Percentiles rank a stretch among this genome's conserved stretches.
Evolutionary conservation across 2,888 invertebrate species (phyloP).

Genomic region (Gymnoscelis rufifasciata): DNA sequence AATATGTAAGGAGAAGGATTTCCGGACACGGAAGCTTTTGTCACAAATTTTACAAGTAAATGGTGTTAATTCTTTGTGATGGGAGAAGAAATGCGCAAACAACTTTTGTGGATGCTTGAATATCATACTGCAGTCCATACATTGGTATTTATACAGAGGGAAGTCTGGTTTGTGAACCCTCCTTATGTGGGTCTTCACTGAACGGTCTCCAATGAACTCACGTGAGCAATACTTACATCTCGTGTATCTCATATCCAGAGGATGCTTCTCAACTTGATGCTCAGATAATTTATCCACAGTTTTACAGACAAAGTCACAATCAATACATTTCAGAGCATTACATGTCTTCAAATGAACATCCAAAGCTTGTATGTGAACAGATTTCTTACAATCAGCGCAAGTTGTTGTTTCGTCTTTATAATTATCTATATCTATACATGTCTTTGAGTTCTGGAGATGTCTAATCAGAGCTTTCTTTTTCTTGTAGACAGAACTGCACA

Average conservation of each 20-base stretch:
- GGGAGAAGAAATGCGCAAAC: constrained; percentile 54
- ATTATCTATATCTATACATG: constrained; percentile 15
- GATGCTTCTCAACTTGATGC: constrained; percentile 48
- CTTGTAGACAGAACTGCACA: constrained; percentile 42
- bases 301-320: constrained; percentile 43
- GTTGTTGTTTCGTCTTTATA: background rate
- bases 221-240: constrained; percentile 51
- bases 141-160: constrained; percentile 59
- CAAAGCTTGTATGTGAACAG: constrained; percentile 20
- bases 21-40: constrained; percentile 47
- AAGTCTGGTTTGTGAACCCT: constrained; percentile 41
- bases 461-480: constrained; percentile 26
- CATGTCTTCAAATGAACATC: constrained; percentile 40
- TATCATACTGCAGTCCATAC: constrained; percentile 44
- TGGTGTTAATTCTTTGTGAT: constrained; percentile 45
- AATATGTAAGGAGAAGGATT: constrained; percentile 60
- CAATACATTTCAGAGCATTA: constrained; percentile 42
- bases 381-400: constrained; percentile 41
- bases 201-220: constrained; percentile 45
- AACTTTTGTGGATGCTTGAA: constrained; percentile 61
- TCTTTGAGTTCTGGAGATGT: constrained; percentile 32
- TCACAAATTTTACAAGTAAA: constrained; percentile 28
- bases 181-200: constrained; percentile 51
- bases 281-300: constrained; percentile 39
- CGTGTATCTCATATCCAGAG: constrained; percentile 37